phyloP scores from a whole-genome alignment of 64 coral and sea anemone species.

The Astreopora myriophthalma region DNA sequence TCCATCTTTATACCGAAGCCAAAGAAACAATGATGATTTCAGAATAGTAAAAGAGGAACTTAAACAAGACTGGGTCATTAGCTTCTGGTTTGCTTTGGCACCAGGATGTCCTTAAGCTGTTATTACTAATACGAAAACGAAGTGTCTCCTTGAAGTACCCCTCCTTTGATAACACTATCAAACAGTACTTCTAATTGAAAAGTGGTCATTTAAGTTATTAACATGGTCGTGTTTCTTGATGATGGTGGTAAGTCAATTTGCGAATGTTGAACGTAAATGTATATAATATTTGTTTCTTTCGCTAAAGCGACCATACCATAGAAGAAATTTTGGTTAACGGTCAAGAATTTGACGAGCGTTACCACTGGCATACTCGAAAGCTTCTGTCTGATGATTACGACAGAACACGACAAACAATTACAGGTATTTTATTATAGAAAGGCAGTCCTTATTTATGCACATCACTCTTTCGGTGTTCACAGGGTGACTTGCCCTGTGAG shows the following conservation, averaged over 20 bases:
- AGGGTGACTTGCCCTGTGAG: neutral
- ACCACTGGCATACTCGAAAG: slow-evolving; percentile 80
- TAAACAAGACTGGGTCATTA: neutral
- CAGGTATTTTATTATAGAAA: slow-evolving; percentile 17
- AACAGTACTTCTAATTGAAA: too few relatives aligned
- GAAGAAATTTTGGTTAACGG: slow-evolving; percentile 39
- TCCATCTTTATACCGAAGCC: too few relatives aligned
- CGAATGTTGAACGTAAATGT: too few relatives aligned
- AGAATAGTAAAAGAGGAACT: neutral
- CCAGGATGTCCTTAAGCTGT: too few relatives aligned
- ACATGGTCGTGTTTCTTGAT: too few relatives aligned
- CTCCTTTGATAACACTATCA: too few relatives aligned
- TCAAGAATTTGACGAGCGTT: slow-evolving; percentile 71
- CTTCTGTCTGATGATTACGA: slow-evolving; percentile 78
- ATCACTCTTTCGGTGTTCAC: neutral
- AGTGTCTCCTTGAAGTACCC: too few relatives aligned
- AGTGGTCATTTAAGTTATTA: too few relatives aligned
- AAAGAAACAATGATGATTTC: neutral
- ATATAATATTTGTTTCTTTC: neutral
- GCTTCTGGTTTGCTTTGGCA: too few relatives aligned
- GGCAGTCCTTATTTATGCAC: neutral
- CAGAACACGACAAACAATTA: slow-evolving; percentile 20
- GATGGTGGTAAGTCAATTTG: neutral
- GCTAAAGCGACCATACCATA: neutral
- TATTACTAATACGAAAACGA: too few relatives aligned